Percentiles rank a stretch among this genome's conserved stretches.
Evolutionary conservation across 2,888 invertebrate species (phyloP).

Genomic region (Clunio marinus): DNA sequence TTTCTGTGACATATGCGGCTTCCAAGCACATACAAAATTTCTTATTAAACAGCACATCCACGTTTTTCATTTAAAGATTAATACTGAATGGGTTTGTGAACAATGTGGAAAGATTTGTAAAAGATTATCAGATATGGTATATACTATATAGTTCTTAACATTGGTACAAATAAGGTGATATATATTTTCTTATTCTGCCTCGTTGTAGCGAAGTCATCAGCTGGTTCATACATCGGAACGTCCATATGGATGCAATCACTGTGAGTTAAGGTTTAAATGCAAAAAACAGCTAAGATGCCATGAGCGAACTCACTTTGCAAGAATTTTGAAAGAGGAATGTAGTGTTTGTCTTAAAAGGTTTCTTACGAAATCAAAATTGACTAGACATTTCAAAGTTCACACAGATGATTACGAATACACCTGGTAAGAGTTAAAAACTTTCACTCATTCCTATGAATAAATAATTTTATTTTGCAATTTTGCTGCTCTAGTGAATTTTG

Average conservation of each 20-base stretch:
- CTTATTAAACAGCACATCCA: not conserved
- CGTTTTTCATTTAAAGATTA: not conserved
- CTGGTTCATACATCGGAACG: not conserved
- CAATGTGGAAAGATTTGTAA: conserved; percentile 2
- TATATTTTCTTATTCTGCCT: too few relatives aligned
- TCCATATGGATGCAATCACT: not conserved
- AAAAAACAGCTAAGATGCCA: not conserved
- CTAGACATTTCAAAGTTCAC: not conserved
- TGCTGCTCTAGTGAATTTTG: conserved; percentile 16
- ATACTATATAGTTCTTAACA: too few relatives aligned
- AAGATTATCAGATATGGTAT: not conserved
- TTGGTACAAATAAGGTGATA: too few relatives aligned
- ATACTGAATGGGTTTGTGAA: not conserved
- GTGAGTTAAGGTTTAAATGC: not conserved
- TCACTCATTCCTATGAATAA: not conserved
- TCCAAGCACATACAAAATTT: not conserved
- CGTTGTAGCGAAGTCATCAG: not conserved
- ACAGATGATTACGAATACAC: not conserved
- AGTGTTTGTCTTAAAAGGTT: not conserved
- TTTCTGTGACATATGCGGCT: not conserved
- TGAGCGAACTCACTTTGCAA: not conserved
- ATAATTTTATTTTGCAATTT: not conserved
- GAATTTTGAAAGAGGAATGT: not conserved
- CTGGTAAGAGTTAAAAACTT: not conserved
- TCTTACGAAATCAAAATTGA: not conserved